A percentile compares a stretch with the other conserved stretches of the same genome.
Evolutionary conservation across 1,140 invertebrate genomes (phyloP).

Genomic region (Leptopilina boulardi): DNA sequence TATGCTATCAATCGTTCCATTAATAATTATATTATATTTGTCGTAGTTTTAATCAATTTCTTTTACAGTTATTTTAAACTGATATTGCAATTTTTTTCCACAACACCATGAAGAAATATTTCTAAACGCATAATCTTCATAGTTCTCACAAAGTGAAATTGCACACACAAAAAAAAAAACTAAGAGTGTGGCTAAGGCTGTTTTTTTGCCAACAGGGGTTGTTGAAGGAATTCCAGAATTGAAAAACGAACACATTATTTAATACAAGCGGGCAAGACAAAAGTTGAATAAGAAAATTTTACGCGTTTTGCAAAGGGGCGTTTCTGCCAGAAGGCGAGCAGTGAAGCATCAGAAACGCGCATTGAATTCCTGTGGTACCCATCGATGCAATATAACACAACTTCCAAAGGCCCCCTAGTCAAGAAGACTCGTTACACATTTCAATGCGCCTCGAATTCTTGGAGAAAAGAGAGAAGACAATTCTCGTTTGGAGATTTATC

Average conservation of each 20-base stretch:
- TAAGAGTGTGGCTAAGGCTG: not conserved
- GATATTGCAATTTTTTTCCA: no score
- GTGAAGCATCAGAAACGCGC: slow-evolving; percentile 43
- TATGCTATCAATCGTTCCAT: no score
- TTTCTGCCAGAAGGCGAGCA: slow-evolving; percentile 47
- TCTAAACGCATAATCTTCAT: no score
- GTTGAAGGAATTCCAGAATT: slow-evolving; percentile 6
- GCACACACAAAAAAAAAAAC: no score
- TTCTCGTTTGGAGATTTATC: not conserved
- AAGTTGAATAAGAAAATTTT: slow-evolving; percentile 15
- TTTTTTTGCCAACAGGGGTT: not conserved
- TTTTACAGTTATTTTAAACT: no score
- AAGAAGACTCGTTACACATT: slow-evolving; percentile 52
- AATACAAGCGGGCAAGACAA: not conserved
- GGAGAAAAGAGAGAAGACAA: not conserved
- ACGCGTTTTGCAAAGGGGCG: slow-evolving; percentile 36
- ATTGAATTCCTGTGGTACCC: slow-evolving; percentile 55
- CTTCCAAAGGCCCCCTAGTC: slow-evolving; percentile 36
- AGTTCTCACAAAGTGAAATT: no score
- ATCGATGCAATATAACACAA: slow-evolving; percentile 39
- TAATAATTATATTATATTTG: no score
- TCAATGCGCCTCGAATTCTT: slow-evolving; percentile 53
- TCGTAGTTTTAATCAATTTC: no score
- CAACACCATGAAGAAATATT: no score
- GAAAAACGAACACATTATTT: slow-evolving; percentile 15